A percentile compares a stretch with the other conserved stretches of the same genome.
These are phyloP conservation scores for Lasaia peninsularis DNA, from an alignment of 1,140 invertebrate species.

Conservation along the genomic window DNA sequence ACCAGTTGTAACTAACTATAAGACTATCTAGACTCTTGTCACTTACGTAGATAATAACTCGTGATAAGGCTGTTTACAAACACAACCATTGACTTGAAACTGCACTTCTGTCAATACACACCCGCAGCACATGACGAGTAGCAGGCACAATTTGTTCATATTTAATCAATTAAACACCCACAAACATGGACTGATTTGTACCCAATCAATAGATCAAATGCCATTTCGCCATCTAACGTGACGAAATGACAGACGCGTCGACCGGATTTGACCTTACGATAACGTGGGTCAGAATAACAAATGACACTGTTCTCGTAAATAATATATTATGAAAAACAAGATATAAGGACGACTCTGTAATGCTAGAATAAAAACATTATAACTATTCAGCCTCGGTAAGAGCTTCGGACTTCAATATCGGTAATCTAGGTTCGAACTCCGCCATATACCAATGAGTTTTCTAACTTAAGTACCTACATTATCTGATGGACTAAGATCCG, in stretches of 20 bases:
- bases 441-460: no score
- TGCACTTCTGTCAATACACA: background rate
- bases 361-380: no score
- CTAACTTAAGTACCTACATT: no score
- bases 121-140: conserved; percentile 5
- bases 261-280: conserved; percentile 19
- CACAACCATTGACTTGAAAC: background rate
- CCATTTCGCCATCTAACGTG: conserved; percentile 1
- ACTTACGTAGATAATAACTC: background rate
- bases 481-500: no score
- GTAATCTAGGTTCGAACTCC: no score
- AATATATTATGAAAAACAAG: no score
- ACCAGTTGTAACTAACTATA: background rate
- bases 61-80: background rate
- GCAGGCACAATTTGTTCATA: conserved; percentile 5
- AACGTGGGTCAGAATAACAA: background rate
- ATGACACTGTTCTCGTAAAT: background rate
- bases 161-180: background rate
- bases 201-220: background rate
- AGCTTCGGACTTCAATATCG: no score
- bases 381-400: no score
- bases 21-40: background rate
- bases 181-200: background rate
- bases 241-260: conserved; percentile 18
- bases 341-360: no score